Evolutionary conservation across 1,140 invertebrate genomes (phyloP).

Genomic region (Adoxophyes honmai): DNA sequence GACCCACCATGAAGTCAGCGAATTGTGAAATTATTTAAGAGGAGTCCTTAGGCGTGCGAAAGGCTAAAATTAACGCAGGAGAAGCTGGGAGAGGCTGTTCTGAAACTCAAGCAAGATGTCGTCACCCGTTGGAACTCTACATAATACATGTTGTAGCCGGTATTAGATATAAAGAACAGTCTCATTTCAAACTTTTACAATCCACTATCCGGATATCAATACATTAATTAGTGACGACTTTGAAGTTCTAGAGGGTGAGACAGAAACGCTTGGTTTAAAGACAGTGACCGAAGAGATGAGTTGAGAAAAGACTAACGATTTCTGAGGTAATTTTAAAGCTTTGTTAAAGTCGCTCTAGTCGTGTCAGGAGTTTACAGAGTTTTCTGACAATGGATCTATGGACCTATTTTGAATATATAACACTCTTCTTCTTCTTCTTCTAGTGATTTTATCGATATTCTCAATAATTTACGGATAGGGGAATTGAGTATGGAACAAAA

Average conservation of each 20-base stretch:
- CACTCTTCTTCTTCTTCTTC: no score
- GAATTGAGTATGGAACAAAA: conserved; percentile 1
- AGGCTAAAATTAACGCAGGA: conserved; percentile 18
- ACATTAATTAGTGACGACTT: not conserved
- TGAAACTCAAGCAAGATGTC: conserved; percentile 30
- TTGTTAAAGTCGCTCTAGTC: no score
- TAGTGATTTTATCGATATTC: conserved; percentile 5
- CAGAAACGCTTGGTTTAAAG: not conserved
- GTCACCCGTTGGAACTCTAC: conserved; percentile 30
- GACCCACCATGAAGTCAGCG: no score
- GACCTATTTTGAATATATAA: not conserved
- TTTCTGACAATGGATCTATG: no score
- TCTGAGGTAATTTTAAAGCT: not conserved
- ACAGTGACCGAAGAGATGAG: not conserved
- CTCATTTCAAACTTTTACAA: conserved; percentile 10
- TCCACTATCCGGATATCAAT: not conserved
- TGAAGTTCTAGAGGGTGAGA: not conserved
- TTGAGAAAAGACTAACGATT: not conserved
- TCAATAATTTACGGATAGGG: conserved; percentile 16
- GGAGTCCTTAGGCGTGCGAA: not conserved
- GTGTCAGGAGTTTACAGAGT: no score
- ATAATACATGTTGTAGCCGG: conserved; percentile 25
- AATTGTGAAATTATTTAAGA: not conserved
- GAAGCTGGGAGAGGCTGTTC: conserved; percentile 1
- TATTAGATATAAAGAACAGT: conserved; percentile 20